Base-by-base conservation (phyloP, 2,113 vertebrate genomes). In the Apus apus region DNA sequence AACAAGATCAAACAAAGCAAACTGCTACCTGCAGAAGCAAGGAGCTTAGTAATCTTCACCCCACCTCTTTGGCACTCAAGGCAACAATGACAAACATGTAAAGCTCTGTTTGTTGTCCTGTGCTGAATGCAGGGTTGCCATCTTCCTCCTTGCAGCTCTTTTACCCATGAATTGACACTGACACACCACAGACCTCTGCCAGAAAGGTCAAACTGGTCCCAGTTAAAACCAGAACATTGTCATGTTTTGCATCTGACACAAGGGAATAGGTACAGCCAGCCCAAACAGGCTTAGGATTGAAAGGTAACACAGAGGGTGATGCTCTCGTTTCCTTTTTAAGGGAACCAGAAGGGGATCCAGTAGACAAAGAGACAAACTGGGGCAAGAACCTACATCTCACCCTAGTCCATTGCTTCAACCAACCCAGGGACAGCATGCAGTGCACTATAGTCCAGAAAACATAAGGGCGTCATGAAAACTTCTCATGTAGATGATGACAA, bases 301-400 rank as follows among this genome's bases (percentile, higher is more conserved):
- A 80, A 23, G 32, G 13, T 17, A 45, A 54, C 0, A 0, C 11
- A 16, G 22, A 4, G 4, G 9, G 19, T 19, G n/a, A 76, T 40
- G 45, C 7, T 65, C 26, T 60, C 4, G 6, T 32, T 36, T 43
- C 36, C 22, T 82, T 72, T 68, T 43, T 18, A 18, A 81, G 18
- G 61, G 15, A 87, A 54, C 5, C 13, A 48, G 20, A 56, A 58
- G 17, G 6, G 15, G 58, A 92, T 46, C 6, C 26, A 91, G 56
- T 0, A 45, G 21, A 13, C 17, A 36, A 13, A 54, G n/a, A 38
- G 22, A 54, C 13, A 8, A 26, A 23, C 22, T n/a, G 30, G 19
- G 30, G 13, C 29, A 68, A 29, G 22, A 58, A 53, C 5, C n/a
- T 11, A 4, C 7, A 5, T 14, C 32, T 61, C n/a, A 16, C 18